These are phyloP conservation scores for Pollicipes pollicipes DNA, from an alignment of 1,140 invertebrate species.

Conservation along the genomic window DNA sequence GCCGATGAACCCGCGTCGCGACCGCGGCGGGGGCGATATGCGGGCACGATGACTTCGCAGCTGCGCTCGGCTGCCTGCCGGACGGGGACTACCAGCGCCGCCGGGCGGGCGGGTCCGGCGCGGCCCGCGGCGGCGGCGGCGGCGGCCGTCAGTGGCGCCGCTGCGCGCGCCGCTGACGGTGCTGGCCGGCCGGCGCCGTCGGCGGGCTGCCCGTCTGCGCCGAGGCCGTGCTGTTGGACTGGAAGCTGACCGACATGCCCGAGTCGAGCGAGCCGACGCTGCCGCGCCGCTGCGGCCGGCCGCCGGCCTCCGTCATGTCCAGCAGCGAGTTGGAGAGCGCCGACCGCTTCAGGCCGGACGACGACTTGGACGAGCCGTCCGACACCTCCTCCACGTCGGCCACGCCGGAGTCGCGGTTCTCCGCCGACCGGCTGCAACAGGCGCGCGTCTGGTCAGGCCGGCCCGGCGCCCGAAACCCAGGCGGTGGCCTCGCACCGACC, in stretches of 20 bases:
- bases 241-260: slow-evolving; percentile 81
- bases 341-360: slow-evolving; percentile 50
- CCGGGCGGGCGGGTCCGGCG: no score
- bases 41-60: no score
- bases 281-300: slow-evolving; percentile 53
- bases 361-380: slow-evolving; percentile 23
- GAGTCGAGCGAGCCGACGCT: slow-evolving; percentile 83
- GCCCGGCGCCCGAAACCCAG: no score
- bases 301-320: slow-evolving; percentile 70
- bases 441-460: no score
- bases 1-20: no score
- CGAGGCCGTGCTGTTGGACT: slow-evolving; percentile 37
- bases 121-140: no score
- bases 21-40: no score
- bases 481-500: no score
- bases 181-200: slow-evolving; percentile 72
- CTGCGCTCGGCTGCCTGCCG: no score
- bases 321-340: slow-evolving; percentile 83
- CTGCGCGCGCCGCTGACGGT: slow-evolving; percentile 72
- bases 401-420: slow-evolving; percentile 45
- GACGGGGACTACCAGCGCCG: no score
- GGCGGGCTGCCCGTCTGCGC: slow-evolving; percentile 56
- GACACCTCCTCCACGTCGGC: slow-evolving; percentile 55
- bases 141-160: slow-evolving; percentile 73
- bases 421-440: slow-evolving; percentile 19